These are phyloP conservation scores for Prionace glauca DNA, from an alignment of 2,797 vertebrate genomes.

Conservation along the genomic window DNA sequence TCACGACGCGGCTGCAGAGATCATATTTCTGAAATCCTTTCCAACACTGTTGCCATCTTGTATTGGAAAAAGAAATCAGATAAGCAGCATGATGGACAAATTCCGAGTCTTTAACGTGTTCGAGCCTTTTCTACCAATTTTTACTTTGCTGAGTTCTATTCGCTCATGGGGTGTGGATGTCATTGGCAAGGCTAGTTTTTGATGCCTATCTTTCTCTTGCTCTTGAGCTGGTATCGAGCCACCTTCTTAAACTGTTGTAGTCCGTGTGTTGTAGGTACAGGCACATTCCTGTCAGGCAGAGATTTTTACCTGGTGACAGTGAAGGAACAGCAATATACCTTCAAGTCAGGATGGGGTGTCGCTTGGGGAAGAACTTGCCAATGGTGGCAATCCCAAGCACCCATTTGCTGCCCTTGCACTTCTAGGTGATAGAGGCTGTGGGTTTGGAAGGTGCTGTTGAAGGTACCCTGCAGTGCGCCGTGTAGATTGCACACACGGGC, in stretches of 20 bases:
- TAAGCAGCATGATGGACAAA: background rate
- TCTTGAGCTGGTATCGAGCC: background rate
- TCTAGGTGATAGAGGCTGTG: no score
- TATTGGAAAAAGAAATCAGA: background rate
- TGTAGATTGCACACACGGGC: background rate
- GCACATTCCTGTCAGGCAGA: no score
- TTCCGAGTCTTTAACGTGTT: background rate
- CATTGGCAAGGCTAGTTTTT: background rate
- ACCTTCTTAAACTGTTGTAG: background rate
- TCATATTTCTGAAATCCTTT: background rate
- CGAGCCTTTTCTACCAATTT: background rate
- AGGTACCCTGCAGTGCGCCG: background rate
- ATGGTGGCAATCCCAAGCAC: no score
- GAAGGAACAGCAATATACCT: no score
- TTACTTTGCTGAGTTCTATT: background rate
- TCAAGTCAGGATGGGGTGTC: no score
- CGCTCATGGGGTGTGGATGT: no score
- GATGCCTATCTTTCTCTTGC: background rate
- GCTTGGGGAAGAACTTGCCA: no score
- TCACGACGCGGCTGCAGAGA: background rate
- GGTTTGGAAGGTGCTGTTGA: background rate
- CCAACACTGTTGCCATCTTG: background rate
- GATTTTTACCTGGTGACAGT: no score
- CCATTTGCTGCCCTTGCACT: no score
- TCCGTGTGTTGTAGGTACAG: no score